phyloP scores from a whole-genome alignment of 2,888 invertebrate genomes.

The Emmelina monodactyla region DNA sequence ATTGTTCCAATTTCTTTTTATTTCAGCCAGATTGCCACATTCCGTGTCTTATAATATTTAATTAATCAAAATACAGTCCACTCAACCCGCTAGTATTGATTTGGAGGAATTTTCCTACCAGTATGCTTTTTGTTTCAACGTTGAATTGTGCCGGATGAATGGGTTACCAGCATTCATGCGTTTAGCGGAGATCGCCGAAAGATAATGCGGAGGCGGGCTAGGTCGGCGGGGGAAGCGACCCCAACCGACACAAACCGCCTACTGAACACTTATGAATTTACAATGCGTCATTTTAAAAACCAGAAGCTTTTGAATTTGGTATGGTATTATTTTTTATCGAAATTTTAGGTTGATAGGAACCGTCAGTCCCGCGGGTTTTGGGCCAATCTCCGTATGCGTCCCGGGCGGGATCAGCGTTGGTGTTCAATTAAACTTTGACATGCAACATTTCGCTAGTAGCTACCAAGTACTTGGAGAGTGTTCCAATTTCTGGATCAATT shows the following conservation, averaged over 20 bases:
- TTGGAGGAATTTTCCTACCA: no score
- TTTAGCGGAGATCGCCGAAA: constrained; percentile 47
- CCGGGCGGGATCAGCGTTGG: constrained; percentile 19
- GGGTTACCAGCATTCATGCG: constrained; percentile 45
- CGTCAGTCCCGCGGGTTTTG: constrained; percentile 10
- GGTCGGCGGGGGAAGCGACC: constrained; percentile 33
- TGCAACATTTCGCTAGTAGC: constrained; percentile 27
- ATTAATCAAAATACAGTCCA: no score
- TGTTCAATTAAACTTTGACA: constrained; percentile 77
- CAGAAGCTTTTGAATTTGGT: background rate
- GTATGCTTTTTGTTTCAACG: constrained; percentile 57
- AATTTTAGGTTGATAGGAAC: no score
- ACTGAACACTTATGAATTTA: constrained; percentile 18
- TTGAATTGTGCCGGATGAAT: constrained; percentile 57
- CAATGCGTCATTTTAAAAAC: background rate
- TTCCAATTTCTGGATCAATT: no score
- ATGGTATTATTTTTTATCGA: no score
- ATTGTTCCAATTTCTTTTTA: no score
- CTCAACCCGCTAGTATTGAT: no score
- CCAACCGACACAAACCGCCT: constrained; percentile 41
- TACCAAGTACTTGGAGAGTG: no score
- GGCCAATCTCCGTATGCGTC: constrained; percentile 22
- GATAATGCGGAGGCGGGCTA: constrained; percentile 50
- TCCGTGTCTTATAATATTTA: no score
- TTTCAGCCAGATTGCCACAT: no score